Conservation (phyloP, 2,797 vertebrate genomes). For the Siniperca undulata region DNA sequence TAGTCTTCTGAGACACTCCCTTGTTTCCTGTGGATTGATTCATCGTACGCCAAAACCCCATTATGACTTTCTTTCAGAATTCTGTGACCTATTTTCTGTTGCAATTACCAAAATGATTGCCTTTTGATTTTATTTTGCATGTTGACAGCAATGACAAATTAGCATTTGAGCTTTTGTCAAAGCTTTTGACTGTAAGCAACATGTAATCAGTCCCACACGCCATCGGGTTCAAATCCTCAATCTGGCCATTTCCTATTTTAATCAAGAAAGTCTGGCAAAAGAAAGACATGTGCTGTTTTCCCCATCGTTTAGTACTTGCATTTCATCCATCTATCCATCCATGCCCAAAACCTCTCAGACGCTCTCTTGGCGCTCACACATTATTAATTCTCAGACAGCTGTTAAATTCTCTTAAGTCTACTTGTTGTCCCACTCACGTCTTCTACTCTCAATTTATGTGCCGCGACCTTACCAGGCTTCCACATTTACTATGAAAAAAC, state of each 20-base stretch:
- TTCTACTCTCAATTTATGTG: conserved; percentile 46
- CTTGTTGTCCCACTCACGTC: conserved; percentile 59
- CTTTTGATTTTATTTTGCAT: conserved; percentile 27
- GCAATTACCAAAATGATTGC: conserved; percentile 17
- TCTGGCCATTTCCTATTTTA: conserved; percentile 44
- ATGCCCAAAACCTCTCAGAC: conserved; percentile 37
- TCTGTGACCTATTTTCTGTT: conserved; percentile 41
- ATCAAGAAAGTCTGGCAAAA: conserved; percentile 45
- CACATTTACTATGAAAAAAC: conserved; percentile 26
- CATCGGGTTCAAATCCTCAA: conserved; percentile 33
- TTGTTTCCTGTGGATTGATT: conserved; percentile 48
- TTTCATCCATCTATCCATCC: conserved; percentile 50
- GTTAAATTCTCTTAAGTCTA: conserved; percentile 62
- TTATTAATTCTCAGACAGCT: conserved; percentile 64
- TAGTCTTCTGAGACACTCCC: conserved; percentile 37
- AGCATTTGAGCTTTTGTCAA: conserved; percentile 16
- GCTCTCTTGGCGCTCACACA: conserved; percentile 44
- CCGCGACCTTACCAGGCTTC: conserved; percentile 26
- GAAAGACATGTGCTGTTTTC: conserved; percentile 28
- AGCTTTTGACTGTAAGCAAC: conserved; percentile 8
- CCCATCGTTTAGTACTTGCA: conserved; percentile 35
- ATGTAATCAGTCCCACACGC: neutral
- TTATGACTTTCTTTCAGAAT: conserved; percentile 30
- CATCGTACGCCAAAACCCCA: conserved; percentile 45
- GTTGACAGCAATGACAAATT: conserved; percentile 14